Evolutionary conservation across 2,797 vertebrate species (phyloP).

Genomic region (Schizothorax lantsangensis): DNA sequence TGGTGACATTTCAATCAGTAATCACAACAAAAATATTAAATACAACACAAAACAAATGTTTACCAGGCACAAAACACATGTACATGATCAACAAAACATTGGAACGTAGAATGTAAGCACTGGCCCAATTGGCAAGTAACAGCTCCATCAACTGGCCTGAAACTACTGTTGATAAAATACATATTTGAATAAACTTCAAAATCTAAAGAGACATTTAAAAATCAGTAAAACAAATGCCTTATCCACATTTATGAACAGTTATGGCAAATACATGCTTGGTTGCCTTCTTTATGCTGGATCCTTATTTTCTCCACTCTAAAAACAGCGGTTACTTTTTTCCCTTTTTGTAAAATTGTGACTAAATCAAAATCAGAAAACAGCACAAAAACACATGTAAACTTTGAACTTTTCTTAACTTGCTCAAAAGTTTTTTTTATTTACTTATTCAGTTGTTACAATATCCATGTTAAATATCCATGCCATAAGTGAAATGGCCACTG

Average conservation of each 20-base stretch:
- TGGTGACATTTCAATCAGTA: background rate
- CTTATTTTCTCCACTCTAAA: background rate
- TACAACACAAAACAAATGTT: background rate
- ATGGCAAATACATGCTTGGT: background rate
- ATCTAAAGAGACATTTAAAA: background rate
- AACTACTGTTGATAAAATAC: background rate
- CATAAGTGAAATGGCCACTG: background rate
- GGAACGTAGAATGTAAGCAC: background rate
- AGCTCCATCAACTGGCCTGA: constrained; percentile 4
- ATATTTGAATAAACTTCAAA: background rate
- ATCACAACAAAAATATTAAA: background rate
- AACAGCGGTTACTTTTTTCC: background rate
- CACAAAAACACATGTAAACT: too few species aligned
- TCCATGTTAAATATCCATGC: background rate
- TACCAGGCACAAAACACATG: background rate
- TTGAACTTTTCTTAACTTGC: too few species aligned
- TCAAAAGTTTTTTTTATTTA: too few species aligned
- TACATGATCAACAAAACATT: background rate
- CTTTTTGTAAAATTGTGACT: background rate
- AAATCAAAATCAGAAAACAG: too few species aligned
- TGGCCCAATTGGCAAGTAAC: background rate
- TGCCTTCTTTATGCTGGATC: background rate
- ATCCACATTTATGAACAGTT: background rate
- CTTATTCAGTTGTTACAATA: background rate
- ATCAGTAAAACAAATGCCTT: background rate